phyloP scores from a whole-genome alignment of 2,797 vertebrate genomes.

The Spinibarbus caldwelli region DNA sequence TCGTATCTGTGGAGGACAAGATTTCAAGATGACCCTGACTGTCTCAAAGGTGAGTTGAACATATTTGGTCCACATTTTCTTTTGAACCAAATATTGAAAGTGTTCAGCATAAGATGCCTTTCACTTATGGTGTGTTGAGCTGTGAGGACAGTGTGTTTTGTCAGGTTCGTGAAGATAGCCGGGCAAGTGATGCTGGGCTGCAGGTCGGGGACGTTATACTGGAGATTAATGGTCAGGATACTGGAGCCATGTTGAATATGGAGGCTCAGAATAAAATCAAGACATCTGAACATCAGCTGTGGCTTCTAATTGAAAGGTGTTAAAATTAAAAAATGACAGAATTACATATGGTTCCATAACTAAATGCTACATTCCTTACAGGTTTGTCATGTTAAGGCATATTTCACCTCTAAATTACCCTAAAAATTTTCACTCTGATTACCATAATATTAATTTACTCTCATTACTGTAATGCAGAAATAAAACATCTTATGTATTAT shows the following conservation, averaged over 20 bases:
- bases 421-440: not conserved
- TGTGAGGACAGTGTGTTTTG: not conserved
- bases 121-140: not conserved
- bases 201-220: conserved; percentile 65
- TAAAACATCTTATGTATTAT: no score
- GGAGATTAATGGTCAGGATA: conserved; percentile 73
- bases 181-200: not conserved
- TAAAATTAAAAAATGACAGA: conserved; percentile 52
- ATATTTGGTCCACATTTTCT: not conserved
- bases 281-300: conserved; percentile 67
- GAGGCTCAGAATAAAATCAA: conserved; percentile 80
- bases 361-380: not conserved
- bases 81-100: not conserved
- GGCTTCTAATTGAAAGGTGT: conserved; percentile 70
- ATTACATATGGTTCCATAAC: not conserved
- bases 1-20: not conserved
- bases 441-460: not conserved
- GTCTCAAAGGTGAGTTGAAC: not conserved
- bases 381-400: not conserved
- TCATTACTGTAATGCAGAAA: not conserved
- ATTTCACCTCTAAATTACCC: not conserved
- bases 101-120: not conserved
- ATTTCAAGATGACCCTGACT: not conserved
- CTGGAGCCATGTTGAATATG: conserved; percentile 73
- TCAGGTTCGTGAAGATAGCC: not conserved